Base-by-base conservation (phyloP, 2,888 invertebrate genomes). In the Meganola albula region DNA sequence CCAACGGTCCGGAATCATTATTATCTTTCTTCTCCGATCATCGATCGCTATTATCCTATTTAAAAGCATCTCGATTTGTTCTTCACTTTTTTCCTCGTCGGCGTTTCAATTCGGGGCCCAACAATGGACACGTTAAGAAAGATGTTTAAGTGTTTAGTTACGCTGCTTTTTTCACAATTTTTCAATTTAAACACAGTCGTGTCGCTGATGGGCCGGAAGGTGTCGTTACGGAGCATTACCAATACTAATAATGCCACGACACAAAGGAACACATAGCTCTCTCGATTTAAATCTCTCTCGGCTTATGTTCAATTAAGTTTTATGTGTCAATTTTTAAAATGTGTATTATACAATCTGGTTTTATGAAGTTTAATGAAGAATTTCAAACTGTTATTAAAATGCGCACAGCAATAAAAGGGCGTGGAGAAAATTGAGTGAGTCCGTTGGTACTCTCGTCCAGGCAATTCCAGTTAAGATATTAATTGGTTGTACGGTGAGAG, bases 141-240 rank as follows among this genome's bases (percentile, higher is more conserved):
- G 83, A 83, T 82, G 82, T 85, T 84, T 84, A 83, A 83, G 77
- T 76, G 71, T 83, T 85, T 85, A 82, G 84, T 65, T 76, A 82
- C 84, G 84, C 75, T 75, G 71, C 28, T 80, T 85, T 85, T 84
- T 85, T 83, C 74, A 76, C 70, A 71, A 79, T 69, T 77, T 80
- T 80, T 82, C 80, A 78, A 82, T 83, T 78, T 80, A 74, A 79
- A 82, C 74, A 62, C 68, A 75, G 74, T 77, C 79, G 76, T 77
- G 78, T 74, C 65, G 63, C 60, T 72, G 74, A 76, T 73, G 77
- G 70, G 69, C 83, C 84, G 84, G 85, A 85, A 85, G 84, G 82
- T 83, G 79, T 82, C 75, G 82, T 72, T 75, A 80, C 75, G 85
- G 75, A 54, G 57, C 49, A 67, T 82, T 79, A 80, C 54, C 60